Percentiles rank a stretch among this genome's conserved stretches.
Evolutionary conservation across 92 coral and sea anemone species (phyloP).

Genomic region (Parazoanthus atlanticus): DNA sequence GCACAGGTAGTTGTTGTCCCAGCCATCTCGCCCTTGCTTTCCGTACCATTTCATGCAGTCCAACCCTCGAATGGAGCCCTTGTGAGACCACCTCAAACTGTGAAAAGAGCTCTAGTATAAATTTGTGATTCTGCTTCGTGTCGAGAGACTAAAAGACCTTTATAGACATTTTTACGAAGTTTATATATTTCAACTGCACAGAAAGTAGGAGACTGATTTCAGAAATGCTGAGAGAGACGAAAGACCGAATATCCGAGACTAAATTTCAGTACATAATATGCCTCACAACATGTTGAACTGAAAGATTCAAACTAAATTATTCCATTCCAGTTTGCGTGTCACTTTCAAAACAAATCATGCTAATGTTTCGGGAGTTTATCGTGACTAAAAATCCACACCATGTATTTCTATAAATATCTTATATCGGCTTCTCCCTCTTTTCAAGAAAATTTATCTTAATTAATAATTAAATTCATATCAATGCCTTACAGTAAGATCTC

Average conservation of each 20-base stretch:
- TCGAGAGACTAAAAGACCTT: background rate
- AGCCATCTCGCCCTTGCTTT: conserved; percentile 76
- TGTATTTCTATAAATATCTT: too few species aligned
- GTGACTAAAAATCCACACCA: too few species aligned
- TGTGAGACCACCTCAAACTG: conserved; percentile 82
- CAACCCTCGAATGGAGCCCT: conserved; percentile 68
- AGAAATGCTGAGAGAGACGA: background rate
- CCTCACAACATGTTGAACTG: background rate
- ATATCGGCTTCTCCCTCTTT: too few species aligned
- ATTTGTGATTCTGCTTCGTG: background rate
- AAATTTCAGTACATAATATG: background rate
- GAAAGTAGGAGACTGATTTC: background rate
- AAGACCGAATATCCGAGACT: background rate
- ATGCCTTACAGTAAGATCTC: too few species aligned
- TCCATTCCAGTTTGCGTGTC: too few species aligned
- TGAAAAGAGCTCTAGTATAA: background rate
- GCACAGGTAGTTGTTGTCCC: conserved; percentile 87
- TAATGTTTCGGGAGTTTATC: too few species aligned
- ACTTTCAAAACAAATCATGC: too few species aligned
- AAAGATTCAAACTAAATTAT: too few species aligned
- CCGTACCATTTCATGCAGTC: conserved; percentile 89
- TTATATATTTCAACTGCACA: too few species aligned
- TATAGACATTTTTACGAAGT: background rate
- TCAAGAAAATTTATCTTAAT: too few species aligned
- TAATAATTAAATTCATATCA: too few species aligned